Percentiles rank a stretch among this genome's conserved stretches.
These are phyloP conservation scores for Microcebus jonahi DNA, from an alignment of 2,113 vertebrate species.

Conservation along the genomic window DNA sequence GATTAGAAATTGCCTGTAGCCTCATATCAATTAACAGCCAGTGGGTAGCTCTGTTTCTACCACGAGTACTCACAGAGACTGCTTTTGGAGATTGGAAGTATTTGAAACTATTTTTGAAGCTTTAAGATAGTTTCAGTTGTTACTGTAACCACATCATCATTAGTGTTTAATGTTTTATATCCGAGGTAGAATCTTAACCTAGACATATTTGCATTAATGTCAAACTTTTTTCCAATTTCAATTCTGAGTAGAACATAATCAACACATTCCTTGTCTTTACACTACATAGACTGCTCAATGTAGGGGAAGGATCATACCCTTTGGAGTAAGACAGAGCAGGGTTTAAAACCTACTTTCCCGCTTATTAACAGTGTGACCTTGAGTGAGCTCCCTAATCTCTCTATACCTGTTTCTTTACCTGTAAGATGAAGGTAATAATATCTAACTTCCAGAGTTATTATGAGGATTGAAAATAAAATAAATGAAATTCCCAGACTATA, in stretches of 20 bases:
- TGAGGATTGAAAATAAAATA: neutral
- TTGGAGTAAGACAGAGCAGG: neutral
- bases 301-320: neutral
- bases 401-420: neutral
- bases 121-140: neutral
- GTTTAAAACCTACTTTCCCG: neutral
- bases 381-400: neutral
- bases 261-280: neutral
- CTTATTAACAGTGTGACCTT: neutral
- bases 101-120: neutral
- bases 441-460: neutral
- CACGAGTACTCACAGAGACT: neutral
- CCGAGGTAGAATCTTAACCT: neutral
- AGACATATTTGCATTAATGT: neutral
- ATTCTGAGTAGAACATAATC: neutral
- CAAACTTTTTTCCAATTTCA: slow-evolving; percentile 16
- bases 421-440: neutral
- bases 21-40: neutral
- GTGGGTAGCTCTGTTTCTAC: neutral
- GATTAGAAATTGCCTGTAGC: neutral
- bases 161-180: neutral
- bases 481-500: neutral
- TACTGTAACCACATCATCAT: neutral
- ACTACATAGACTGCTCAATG: neutral
- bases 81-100: neutral